phyloP scores from a whole-genome alignment of 1,140 invertebrate species.

The Meloidogyne chitwoodi region DNA sequence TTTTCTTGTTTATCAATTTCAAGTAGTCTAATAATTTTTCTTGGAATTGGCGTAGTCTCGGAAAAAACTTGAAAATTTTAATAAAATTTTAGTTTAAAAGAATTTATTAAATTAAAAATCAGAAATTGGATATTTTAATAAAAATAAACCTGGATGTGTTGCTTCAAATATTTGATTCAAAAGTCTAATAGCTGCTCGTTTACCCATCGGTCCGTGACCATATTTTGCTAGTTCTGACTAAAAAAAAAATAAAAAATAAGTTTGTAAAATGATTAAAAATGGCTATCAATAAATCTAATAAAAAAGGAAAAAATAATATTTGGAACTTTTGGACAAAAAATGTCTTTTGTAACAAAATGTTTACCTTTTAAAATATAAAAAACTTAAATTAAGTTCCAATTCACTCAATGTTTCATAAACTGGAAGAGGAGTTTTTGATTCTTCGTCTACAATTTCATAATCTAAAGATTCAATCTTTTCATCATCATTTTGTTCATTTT shows the following conservation, averaged over 20 bases:
- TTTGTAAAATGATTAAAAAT: background rate
- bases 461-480: background rate
- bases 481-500: background rate
- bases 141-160: conserved; percentile 12
- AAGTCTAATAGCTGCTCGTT: conserved; percentile 12
- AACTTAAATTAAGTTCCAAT: conserved; percentile 8
- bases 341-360: background rate
- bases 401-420: conserved; percentile 15
- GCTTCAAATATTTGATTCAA: conserved; percentile 20
- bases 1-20: background rate
- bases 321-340: background rate
- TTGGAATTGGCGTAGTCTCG: conserved; percentile 6
- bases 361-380: background rate
- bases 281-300: too few relatives aligned
- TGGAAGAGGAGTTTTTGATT: conserved; percentile 12
- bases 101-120: too few relatives aligned
- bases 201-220: conserved; percentile 18
- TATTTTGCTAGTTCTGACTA: conserved; percentile 15
- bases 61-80: conserved; percentile 3
- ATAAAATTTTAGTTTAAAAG: too few relatives aligned
- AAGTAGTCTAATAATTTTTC: background rate
- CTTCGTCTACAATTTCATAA: conserved; percentile 8
- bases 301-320: too few relatives aligned
- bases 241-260: conserved; percentile 1
- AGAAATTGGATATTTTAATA: background rate